Conservation (phyloP, 2,888 invertebrate genomes). For the Brachynemurus nebulosus region DNA sequence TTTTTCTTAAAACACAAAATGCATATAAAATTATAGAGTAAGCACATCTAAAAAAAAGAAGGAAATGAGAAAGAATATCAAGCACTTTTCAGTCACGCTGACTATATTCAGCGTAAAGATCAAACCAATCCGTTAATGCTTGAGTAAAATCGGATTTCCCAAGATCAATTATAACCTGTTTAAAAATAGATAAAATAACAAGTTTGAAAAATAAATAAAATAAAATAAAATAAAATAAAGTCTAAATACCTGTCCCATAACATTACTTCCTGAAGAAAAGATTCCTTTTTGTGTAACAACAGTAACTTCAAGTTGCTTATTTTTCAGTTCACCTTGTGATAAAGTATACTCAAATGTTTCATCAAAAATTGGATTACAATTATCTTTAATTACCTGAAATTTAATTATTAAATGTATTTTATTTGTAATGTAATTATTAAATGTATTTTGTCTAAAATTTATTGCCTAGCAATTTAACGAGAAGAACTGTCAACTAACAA, state of each 20-base stretch:
- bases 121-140: slow-evolving; percentile 59
- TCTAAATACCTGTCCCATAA: slow-evolving; percentile 63
- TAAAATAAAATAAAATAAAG: too few species aligned
- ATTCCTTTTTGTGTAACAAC: slow-evolving; percentile 81
- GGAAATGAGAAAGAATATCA: too few species aligned
- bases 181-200: too few species aligned
- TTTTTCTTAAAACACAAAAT: too few species aligned
- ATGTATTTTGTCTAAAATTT: too few species aligned
- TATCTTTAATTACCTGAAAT: slow-evolving; percentile 61
- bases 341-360: slow-evolving; percentile 83
- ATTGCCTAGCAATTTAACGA: too few species aligned
- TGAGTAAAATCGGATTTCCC: slow-evolving; percentile 52
- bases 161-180: slow-evolving; percentile 49
- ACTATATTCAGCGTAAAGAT: slow-evolving; percentile 43
- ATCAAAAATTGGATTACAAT: slow-evolving; percentile 81
- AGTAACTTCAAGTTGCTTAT: slow-evolving; percentile 66
- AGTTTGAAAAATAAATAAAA: too few species aligned
- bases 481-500: too few species aligned
- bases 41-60: too few species aligned
- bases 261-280: slow-evolving; percentile 63
- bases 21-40: too few species aligned
- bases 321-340: slow-evolving; percentile 63
- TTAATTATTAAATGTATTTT: too few species aligned
- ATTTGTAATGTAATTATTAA: too few species aligned
- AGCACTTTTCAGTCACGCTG: slow-evolving; percentile 15